These are phyloP conservation scores for Malurus elegans DNA, from an alignment of 2,113 vertebrate species.

Conservation along the genomic window DNA sequence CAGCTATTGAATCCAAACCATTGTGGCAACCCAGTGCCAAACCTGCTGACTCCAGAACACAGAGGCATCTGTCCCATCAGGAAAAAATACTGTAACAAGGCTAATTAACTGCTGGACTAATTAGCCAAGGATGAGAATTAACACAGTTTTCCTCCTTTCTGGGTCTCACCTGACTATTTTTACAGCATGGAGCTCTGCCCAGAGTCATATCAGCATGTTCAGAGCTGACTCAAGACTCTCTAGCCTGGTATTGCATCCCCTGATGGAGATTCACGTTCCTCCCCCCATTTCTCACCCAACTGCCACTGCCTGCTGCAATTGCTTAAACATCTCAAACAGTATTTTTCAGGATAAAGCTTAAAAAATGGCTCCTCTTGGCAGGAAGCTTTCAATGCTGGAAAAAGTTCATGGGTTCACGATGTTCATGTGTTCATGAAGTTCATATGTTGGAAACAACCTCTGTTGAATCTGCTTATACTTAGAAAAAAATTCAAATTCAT, in stretches of 20 bases:
- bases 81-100: background rate
- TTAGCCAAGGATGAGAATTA: background rate
- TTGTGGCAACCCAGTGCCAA: background rate
- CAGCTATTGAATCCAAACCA: background rate
- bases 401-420: background rate
- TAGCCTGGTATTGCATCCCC: background rate
- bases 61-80: background rate
- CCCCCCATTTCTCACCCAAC: background rate
- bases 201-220: background rate
- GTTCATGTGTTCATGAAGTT: background rate
- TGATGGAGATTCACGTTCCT: background rate
- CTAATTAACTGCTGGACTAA: background rate
- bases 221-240: background rate
- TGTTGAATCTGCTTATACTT: background rate
- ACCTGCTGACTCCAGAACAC: background rate
- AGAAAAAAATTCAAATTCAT: background rate
- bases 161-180: background rate
- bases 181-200: background rate
- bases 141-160: background rate
- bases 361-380: background rate
- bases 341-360: background rate
- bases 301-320: background rate
- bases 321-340: background rate
- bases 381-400: background rate
- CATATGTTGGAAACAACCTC: background rate